Conservation (phyloP, 2,797 vertebrate species). For the Notoglanidium macrostoma region DNA sequence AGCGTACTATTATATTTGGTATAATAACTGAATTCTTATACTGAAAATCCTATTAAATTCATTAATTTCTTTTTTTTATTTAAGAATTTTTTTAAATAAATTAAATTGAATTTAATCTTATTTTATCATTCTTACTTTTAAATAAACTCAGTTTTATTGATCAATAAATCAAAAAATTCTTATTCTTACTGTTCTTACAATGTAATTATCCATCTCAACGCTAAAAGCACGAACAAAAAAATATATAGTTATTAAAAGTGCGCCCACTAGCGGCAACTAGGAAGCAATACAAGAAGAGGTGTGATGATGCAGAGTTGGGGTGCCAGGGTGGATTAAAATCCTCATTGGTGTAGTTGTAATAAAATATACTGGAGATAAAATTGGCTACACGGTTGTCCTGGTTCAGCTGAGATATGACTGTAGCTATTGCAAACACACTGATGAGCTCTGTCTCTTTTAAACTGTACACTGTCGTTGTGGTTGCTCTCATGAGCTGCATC, state of each 20-base stretch:
- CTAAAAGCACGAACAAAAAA: neutral
- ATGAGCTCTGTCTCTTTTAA: neutral
- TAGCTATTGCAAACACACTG: neutral
- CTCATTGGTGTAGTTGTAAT: neutral
- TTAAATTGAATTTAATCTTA: too few relatives aligned
- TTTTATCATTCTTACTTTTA: neutral
- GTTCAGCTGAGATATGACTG: neutral
- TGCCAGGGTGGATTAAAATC: neutral
- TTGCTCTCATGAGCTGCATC: neutral
- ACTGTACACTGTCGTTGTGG: neutral
- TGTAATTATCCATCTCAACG: neutral
- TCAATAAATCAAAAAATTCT: too few relatives aligned
- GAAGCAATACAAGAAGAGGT: neutral
- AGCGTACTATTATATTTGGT: neutral
- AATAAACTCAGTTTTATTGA: neutral
- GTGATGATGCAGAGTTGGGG: neutral
- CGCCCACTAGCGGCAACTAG: neutral
- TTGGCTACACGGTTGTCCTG: neutral
- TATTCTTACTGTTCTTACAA: neutral
- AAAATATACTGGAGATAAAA: neutral
- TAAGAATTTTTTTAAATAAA: neutral
- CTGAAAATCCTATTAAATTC: neutral
- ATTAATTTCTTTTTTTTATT: neutral
- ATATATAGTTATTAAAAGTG: neutral
- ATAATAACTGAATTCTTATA: neutral